These are phyloP conservation scores for Triplophysa yarkandensis DNA, from an alignment of 2,797 vertebrate species.

Conservation along the genomic window DNA sequence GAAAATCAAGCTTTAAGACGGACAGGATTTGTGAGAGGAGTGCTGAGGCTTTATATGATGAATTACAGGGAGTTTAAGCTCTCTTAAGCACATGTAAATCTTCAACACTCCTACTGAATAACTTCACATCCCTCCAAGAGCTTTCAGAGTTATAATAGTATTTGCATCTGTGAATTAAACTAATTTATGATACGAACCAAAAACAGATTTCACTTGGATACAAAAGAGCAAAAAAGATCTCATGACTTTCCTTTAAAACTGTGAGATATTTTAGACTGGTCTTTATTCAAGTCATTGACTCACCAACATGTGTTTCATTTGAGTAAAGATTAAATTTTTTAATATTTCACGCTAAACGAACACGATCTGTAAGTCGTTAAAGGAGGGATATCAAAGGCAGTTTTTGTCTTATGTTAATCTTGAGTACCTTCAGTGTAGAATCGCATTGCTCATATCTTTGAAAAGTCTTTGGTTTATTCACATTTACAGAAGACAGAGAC, in stretches of 20 bases:
- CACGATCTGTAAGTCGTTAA: too few species aligned
- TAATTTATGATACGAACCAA: neutral
- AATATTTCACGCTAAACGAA: too few species aligned
- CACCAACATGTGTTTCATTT: too few species aligned
- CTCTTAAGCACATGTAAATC: conserved; percentile 31
- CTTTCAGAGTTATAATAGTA: conserved; percentile 12
- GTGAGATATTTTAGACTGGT: too few species aligned
- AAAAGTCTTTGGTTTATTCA: too few species aligned
- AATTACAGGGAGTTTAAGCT: conserved; percentile 30
- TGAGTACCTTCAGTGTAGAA: too few species aligned
- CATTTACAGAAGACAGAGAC: too few species aligned
- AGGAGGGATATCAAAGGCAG: too few species aligned
- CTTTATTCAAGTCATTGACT: too few species aligned
- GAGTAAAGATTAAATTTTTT: too few species aligned
- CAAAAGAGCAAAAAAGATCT: neutral
- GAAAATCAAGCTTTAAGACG: neutral
- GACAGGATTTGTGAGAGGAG: conserved; percentile 13
- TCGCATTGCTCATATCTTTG: too few species aligned
- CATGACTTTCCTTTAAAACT: neutral
- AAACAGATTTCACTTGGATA: neutral
- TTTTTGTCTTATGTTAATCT: too few species aligned
- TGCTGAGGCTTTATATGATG: conserved; percentile 8
- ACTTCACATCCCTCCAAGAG: conserved; percentile 7
- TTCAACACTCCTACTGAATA: conserved; percentile 11
- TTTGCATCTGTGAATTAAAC: conserved; percentile 5